Evolutionary conservation across 2,888 invertebrate species (phyloP).

Genomic region (Sclerodermus sp.): DNA sequence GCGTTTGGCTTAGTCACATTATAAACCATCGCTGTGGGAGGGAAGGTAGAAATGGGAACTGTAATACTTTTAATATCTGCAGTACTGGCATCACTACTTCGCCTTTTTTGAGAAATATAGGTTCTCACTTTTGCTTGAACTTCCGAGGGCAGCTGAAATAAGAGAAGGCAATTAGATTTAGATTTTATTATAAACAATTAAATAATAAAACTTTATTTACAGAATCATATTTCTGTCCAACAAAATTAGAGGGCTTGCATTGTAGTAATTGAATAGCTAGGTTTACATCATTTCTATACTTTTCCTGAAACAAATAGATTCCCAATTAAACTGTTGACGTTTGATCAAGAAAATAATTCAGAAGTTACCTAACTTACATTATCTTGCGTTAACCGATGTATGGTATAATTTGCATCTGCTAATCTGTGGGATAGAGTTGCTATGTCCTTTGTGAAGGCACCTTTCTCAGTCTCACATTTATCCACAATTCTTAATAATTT

Average conservation of each 20-base stretch:
- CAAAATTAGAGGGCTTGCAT: constrained; percentile 93
- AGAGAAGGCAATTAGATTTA: neutral
- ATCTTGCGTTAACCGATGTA: constrained; percentile 81
- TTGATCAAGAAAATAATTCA: too few species aligned
- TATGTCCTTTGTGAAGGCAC: constrained; percentile 82
- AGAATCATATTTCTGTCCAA: constrained; percentile 86
- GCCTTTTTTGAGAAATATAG: constrained; percentile 69
- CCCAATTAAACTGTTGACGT: neutral
- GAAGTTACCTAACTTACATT: constrained; percentile 67
- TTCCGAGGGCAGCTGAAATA: constrained; percentile 81
- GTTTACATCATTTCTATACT: constrained; percentile 91
- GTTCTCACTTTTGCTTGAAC: constrained; percentile 87
- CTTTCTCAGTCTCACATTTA: constrained; percentile 88
- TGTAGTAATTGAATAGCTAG: constrained; percentile 91
- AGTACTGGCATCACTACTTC: constrained; percentile 58
- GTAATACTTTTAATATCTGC: constrained; percentile 68
- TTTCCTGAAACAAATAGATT: constrained; percentile 71
- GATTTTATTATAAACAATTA: neutral
- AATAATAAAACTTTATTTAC: constrained; percentile 63
- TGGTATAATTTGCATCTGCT: constrained; percentile 82
- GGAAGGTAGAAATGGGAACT: constrained; percentile 78
- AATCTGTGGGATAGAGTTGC: constrained; percentile 80
- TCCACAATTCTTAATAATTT: constrained; percentile 90
- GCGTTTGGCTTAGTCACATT: constrained; percentile 50
- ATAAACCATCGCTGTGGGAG: constrained; percentile 83